A percentile compares a stretch with the other conserved stretches of the same genome.
phyloP scores from a whole-genome alignment of 2,888 invertebrate genomes.

The Melinaea menophilus region DNA sequence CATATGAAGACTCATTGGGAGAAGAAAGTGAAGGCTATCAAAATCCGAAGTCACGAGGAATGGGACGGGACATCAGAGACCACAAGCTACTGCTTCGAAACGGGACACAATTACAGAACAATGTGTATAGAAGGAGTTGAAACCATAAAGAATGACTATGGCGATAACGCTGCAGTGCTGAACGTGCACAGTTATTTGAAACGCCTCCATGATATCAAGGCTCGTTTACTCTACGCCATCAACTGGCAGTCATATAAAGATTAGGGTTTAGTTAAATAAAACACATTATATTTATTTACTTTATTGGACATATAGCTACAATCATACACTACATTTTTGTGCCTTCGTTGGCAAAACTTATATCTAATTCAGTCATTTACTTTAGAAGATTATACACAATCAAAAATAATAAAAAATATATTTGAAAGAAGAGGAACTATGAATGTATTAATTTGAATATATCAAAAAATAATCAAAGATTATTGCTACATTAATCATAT shows the following conservation, averaged over 20 bases:
- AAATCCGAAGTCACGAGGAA: slow-evolving; percentile 52
- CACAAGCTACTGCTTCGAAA: slow-evolving; percentile 49
- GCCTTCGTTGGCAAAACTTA: slow-evolving; percentile 44
- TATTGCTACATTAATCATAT: neutral
- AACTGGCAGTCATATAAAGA: slow-evolving; percentile 51
- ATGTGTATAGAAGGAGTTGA: slow-evolving; percentile 58
- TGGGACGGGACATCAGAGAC: slow-evolving; percentile 63
- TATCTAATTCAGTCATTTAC: slow-evolving; percentile 46
- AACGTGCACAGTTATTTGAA: slow-evolving; percentile 60
- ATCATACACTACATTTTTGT: slow-evolving; percentile 49
- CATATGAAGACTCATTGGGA: slow-evolving; percentile 53
- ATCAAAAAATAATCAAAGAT: slow-evolving; percentile 3
- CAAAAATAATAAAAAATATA: neutral
- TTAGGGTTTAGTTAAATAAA: slow-evolving; percentile 33
- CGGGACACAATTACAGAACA: slow-evolving; percentile 61
- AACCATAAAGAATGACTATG: slow-evolving; percentile 57
- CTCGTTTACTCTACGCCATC: slow-evolving; percentile 50
- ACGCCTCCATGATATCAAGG: slow-evolving; percentile 45
- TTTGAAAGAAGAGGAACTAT: neutral
- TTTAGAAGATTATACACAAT: slow-evolving; percentile 17
- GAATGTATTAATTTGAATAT: neutral
- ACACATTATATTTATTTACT: slow-evolving; percentile 39
- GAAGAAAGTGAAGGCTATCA: slow-evolving; percentile 40
- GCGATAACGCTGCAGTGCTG: slow-evolving; percentile 48
- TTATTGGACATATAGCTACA: slow-evolving; percentile 45